Conservation (phyloP, 2,797 vertebrate species). For the Tenualosa ilisha region DNA sequence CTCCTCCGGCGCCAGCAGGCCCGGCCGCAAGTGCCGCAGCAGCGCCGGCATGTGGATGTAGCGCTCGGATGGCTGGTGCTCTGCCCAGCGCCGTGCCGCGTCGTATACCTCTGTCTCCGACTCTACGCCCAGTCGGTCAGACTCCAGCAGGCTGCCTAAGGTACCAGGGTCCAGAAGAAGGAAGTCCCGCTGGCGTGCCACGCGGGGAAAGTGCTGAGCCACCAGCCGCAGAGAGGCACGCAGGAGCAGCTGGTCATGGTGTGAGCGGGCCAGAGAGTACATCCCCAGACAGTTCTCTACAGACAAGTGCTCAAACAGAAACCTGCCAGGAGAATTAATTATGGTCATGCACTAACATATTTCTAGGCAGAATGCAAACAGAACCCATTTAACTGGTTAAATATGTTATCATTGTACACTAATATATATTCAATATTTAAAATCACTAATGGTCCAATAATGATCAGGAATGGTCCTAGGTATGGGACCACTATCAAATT, state of each 20-base stretch:
- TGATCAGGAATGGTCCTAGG: neutral
- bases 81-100: slow-evolving; percentile 79
- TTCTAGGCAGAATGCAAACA: neutral
- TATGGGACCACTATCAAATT: neutral
- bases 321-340: slow-evolving; percentile 44
- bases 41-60: slow-evolving; percentile 76
- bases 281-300: slow-evolving; percentile 83
- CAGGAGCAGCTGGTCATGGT: slow-evolving; percentile 80
- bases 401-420: neutral
- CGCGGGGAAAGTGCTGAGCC: slow-evolving; percentile 79
- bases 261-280: slow-evolving; percentile 81
- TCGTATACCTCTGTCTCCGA: slow-evolving; percentile 80
- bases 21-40: slow-evolving; percentile 74
- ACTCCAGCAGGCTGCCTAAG: slow-evolving; percentile 77
- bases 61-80: slow-evolving; percentile 73
- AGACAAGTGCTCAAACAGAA: slow-evolving; percentile 76
- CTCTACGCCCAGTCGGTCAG: slow-evolving; percentile 78
- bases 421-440: too few species aligned
- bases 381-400: neutral
- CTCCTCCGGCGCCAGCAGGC: slow-evolving; percentile 76
- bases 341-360: too few species aligned
- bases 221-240: slow-evolving; percentile 77
- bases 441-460: too few species aligned
- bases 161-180: slow-evolving; percentile 79
- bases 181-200: slow-evolving; percentile 80